Evolutionary conservation across 1,140 invertebrate species (phyloP).

Genomic region (Cyclina sinensis): DNA sequence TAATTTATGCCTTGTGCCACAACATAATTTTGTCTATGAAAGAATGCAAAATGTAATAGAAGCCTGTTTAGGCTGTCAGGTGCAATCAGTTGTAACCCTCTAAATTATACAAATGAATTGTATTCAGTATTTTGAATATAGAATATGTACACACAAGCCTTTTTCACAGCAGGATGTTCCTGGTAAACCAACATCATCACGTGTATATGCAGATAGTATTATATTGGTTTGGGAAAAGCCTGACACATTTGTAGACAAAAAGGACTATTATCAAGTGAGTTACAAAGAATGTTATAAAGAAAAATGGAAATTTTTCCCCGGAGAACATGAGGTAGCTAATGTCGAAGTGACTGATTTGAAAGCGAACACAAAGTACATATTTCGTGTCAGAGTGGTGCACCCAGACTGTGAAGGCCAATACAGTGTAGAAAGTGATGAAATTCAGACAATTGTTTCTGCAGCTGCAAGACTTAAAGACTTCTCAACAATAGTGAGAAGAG

Average conservation of each 20-base stretch:
- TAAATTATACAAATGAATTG: too few relatives aligned
- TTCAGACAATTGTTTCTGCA: slow-evolving; percentile 35
- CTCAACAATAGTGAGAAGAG: neutral
- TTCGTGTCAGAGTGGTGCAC: slow-evolving; percentile 29
- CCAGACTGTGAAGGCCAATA: slow-evolving; percentile 46
- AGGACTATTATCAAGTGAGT: slow-evolving; percentile 26
- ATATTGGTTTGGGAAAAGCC: slow-evolving; percentile 1
- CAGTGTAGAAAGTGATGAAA: slow-evolving; percentile 17
- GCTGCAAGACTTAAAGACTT: slow-evolving; percentile 24
- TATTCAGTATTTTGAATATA: too few relatives aligned
- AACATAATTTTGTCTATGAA: too few relatives aligned
- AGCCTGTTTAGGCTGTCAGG: too few relatives aligned
- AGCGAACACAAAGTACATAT: slow-evolving; percentile 40
- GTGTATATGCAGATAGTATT: neutral
- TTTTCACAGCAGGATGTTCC: neutral
- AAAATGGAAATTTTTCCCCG: slow-evolving; percentile 13
- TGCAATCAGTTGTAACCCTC: too few relatives aligned
- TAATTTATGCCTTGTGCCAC: too few relatives aligned
- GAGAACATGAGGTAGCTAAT: neutral
- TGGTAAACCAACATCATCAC: neutral
- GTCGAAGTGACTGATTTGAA: neutral
- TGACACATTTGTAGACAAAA: neutral
- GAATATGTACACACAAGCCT: neutral
- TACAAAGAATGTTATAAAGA: neutral
- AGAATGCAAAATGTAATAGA: too few relatives aligned